Base-by-base conservation (phyloP, 2,888 invertebrate species). In the Stictocephala bisonia region DNA sequence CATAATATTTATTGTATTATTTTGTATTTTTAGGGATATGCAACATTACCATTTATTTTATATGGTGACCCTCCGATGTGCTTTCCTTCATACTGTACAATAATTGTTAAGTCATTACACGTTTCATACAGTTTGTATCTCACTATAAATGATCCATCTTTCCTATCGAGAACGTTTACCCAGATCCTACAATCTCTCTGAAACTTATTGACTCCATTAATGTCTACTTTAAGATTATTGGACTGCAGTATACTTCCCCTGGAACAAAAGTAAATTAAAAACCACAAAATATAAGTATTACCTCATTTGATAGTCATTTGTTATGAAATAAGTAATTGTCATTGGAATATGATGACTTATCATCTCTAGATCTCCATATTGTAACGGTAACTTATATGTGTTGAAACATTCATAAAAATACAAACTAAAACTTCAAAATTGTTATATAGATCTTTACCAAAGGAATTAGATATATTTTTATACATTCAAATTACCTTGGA, bases 91-190 rank as follows among this genome's bases (percentile, higher is more conserved):
- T 89, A 90, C 79, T 86, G 88, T 24, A 97, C 84, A 77, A 85
- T 86, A 72, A 97, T 91, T 78, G 87, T 84, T 40, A 97, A 84
- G 82, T 91, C 87, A 68, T 86, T 84, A 82, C 95, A 95, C 72
- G 90, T 89, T 81, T 92, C 91, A 82, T 91, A 91, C 22, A 93
- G 81, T 83, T 92, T 93, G 81, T 95, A 96, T 74, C 96, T 88
- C 3, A 95, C 87, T 80, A 96, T 93, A 79, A 91, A 92, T 51
- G 90, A 90, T 1, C 95, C 94, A 88, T 96, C 95, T 80, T 91
- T 92, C 73, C 92, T 87, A 82, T 97, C 91, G 73, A 97, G 86
- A 74, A 91, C 86, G 82, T 96, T 93, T 0, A 88, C 85, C 89
- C 92, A 92, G 67, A 91, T 85, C 53, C 93, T 87, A 80, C 95